Evolutionary conservation across 2,888 invertebrate species (phyloP).

Genomic region (Microplitis deprimator): DNA sequence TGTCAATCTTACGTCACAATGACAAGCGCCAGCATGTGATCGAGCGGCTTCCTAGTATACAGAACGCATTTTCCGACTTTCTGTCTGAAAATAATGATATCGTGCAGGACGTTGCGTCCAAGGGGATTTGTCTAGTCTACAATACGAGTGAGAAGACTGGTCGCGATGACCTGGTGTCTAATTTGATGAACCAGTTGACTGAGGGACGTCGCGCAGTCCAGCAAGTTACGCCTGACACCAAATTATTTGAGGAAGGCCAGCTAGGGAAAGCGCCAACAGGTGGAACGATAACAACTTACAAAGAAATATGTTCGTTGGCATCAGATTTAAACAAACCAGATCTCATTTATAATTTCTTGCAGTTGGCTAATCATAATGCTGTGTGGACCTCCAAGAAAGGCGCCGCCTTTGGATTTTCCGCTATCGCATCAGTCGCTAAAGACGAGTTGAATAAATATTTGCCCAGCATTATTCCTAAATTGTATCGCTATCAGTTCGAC

Average conservation of each 20-base stretch:
- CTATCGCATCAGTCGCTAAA: slow-evolving; percentile 87
- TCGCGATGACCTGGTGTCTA: slow-evolving; percentile 81
- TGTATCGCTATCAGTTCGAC: slow-evolving; percentile 92
- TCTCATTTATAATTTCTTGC: slow-evolving; percentile 95
- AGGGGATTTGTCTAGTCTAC: slow-evolving; percentile 91
- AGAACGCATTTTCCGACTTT: slow-evolving; percentile 88
- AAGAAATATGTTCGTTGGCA: slow-evolving; percentile 93
- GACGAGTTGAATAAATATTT: slow-evolving; percentile 87
- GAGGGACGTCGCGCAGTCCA: slow-evolving; percentile 82
- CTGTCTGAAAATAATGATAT: slow-evolving; percentile 92
- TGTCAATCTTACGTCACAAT: slow-evolving; percentile 88
- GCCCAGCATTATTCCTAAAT: slow-evolving; percentile 88
- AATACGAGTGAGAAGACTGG: slow-evolving; percentile 83
- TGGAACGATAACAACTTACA: slow-evolving; percentile 92
- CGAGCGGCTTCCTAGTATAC: slow-evolving; percentile 79
- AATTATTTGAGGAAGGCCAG: slow-evolving; percentile 90
- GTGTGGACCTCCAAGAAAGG: slow-evolving; percentile 96
- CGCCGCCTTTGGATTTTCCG: slow-evolving; percentile 93
- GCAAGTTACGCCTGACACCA: slow-evolving; percentile 86
- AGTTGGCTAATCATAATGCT: slow-evolving; percentile 94
- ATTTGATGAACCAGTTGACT: slow-evolving; percentile 86
- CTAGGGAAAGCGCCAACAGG: slow-evolving; percentile 90
- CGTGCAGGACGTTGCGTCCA: slow-evolving; percentile 93
- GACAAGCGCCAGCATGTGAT: slow-evolving; percentile 80
- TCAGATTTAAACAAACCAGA: slow-evolving; percentile 96